Percentiles rank a stretch among this genome's conserved stretches.
These are phyloP conservation scores for Ophioninae sp. DNA, from an alignment of 2,888 invertebrate genomes.

Conservation along the genomic window DNA sequence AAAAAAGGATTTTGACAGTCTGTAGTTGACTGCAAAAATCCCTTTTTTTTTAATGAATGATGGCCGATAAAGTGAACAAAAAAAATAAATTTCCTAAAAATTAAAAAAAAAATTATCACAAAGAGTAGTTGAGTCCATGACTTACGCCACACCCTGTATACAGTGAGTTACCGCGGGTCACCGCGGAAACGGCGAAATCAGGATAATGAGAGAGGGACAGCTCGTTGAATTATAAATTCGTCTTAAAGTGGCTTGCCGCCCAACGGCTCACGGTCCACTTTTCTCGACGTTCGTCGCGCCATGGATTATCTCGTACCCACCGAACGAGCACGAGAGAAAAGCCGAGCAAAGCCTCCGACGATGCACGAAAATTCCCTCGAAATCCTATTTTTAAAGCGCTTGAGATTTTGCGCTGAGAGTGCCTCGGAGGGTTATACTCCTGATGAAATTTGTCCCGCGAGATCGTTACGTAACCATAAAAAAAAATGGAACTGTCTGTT, in stretches of 20 bases:
- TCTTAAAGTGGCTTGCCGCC: conserved; percentile 68
- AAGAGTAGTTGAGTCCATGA: too few species aligned
- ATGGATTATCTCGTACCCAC: neutral
- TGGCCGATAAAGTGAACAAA: too few species aligned
- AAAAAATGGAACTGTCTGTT: too few species aligned
- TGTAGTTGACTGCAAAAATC: too few species aligned
- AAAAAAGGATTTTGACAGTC: too few species aligned
- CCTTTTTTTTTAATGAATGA: too few species aligned
- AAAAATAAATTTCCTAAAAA: too few species aligned
- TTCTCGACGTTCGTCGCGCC: neutral
- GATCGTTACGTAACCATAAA: neutral
- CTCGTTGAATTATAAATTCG: conserved; percentile 68
- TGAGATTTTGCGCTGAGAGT: conserved; percentile 1
- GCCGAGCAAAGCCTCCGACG: neutral
- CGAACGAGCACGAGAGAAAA: conserved; percentile 6
- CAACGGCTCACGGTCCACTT: conserved; percentile 59
- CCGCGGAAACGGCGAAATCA: conserved; percentile 65
- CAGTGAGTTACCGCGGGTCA: conserved; percentile 9
- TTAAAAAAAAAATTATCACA: too few species aligned
- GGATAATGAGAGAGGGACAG: conserved; percentile 68
- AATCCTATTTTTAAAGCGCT: conserved; percentile 21
- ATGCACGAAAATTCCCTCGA: conserved; percentile 40
- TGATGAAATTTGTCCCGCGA: neutral
- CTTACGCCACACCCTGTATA: too few species aligned
- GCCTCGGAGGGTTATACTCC: neutral